Evolutionary conservation across 1,140 invertebrate species (phyloP).

Genomic region (Sarcophaga peregrina): DNA sequence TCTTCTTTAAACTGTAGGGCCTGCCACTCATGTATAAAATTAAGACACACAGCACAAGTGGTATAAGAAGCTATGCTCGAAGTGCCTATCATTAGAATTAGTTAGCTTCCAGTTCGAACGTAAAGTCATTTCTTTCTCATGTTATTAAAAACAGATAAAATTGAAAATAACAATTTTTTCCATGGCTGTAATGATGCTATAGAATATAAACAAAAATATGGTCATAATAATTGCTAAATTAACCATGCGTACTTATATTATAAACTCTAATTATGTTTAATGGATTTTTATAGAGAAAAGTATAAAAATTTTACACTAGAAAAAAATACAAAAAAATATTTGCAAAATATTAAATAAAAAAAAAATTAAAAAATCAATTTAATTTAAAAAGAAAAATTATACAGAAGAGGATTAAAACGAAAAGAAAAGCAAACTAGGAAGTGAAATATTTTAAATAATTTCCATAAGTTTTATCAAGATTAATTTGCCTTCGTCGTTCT

Average conservation of each 20-base stretch:
- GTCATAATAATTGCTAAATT: constrained; percentile 19
- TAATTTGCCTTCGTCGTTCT: background rate
- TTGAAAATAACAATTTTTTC: too few relatives aligned
- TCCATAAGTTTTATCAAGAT: constrained; percentile 30
- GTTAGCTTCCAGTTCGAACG: too few relatives aligned
- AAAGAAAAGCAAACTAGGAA: background rate
- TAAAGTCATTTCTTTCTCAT: too few relatives aligned
- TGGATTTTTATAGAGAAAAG: constrained; percentile 2
- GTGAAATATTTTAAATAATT: constrained; percentile 10
- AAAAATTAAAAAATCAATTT: constrained; percentile 3
- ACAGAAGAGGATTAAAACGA: background rate
- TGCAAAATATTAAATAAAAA: background rate
- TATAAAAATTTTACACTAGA: background rate
- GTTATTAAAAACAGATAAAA: too few relatives aligned
- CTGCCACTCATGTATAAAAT: too few relatives aligned
- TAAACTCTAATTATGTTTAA: constrained; percentile 35
- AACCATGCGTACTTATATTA: background rate
- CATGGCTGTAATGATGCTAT: background rate
- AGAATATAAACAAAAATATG: background rate
- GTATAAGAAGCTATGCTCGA: too few relatives aligned
- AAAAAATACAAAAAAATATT: too few relatives aligned
- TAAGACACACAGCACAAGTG: too few relatives aligned
- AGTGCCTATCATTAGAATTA: too few relatives aligned
- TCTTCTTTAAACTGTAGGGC: too few relatives aligned
- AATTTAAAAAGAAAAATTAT: background rate